A percentile compares a stretch with the other conserved stretches of the same genome.
Evolutionary conservation across 1,140 invertebrate species (phyloP).

Genomic region (Monochamus saltuarius): DNA sequence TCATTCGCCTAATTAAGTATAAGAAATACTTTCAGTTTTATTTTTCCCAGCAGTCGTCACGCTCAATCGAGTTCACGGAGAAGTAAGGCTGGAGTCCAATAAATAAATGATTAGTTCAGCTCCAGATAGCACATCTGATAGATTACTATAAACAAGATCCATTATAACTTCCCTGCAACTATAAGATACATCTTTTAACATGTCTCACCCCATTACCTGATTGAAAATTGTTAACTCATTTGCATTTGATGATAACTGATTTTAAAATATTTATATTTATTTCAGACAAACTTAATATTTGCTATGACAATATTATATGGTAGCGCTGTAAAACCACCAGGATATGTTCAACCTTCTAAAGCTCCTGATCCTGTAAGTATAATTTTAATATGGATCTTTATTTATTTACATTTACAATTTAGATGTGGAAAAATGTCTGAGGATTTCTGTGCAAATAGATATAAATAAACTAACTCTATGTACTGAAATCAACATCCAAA

Average conservation of each 20-base stretch:
- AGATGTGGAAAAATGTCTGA: too few relatives aligned
- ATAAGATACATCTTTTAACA: not conserved
- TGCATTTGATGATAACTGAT: not conserved
- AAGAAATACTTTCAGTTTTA: too few relatives aligned
- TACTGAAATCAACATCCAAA: too few relatives aligned
- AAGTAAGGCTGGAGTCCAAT: not conserved
- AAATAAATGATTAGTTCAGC: slow-evolving; percentile 14
- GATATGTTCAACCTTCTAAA: slow-evolving; percentile 47
- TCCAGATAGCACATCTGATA: slow-evolving; percentile 1
- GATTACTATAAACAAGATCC: not conserved
- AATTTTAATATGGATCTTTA: slow-evolving; percentile 34
- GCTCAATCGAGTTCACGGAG: not conserved
- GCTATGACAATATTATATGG: slow-evolving; percentile 24
- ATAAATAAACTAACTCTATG: too few relatives aligned
- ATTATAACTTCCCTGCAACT: slow-evolving; percentile 1
- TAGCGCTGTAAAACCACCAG: slow-evolving; percentile 47
- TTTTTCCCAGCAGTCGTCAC: not conserved
- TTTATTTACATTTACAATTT: too few relatives aligned
- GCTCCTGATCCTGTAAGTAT: slow-evolving; percentile 50
- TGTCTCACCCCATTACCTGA: not conserved
- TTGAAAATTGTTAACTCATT: not conserved
- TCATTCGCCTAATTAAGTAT: too few relatives aligned
- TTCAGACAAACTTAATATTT: slow-evolving; percentile 31
- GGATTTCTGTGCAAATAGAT: too few relatives aligned
- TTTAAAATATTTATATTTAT: slow-evolving; percentile 6